A percentile compares a stretch with the other conserved stretches of the same genome.
These are phyloP conservation scores for Chaitophorus viminalis DNA, from an alignment of 2,888 invertebrate species.

Conservation along the genomic window DNA sequence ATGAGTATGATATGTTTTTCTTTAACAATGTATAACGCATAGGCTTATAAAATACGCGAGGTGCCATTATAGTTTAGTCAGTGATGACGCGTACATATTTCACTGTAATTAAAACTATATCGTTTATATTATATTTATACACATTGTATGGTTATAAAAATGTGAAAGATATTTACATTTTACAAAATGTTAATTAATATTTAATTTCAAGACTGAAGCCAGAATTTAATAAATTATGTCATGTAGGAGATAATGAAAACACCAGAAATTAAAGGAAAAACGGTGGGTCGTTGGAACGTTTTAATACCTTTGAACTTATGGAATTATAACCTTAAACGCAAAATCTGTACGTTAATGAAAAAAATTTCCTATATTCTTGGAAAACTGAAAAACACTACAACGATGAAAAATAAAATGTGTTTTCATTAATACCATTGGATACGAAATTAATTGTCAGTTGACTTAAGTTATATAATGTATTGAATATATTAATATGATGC, in stretches of 20 bases:
- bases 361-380: too few species aligned
- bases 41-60: not conserved
- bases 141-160: not conserved
- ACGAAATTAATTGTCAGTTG: too few species aligned
- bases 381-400: too few species aligned
- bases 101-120: not conserved
- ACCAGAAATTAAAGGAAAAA: not conserved
- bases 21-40: not conserved
- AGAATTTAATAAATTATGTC: not conserved
- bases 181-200: constrained; percentile 15
- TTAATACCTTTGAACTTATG: too few species aligned
- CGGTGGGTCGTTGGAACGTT: too few species aligned
- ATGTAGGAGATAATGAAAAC: not conserved
- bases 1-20: not conserved
- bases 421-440: too few species aligned
- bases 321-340: too few species aligned
- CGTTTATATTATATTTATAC: not conserved
- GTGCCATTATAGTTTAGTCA: not conserved
- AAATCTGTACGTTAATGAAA: too few species aligned
- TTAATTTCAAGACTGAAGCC: not conserved
- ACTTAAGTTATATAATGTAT: too few species aligned
- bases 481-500: too few species aligned
- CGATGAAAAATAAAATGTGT: too few species aligned
- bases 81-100: not conserved
- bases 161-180: constrained; percentile 6